A percentile compares a stretch with the other conserved stretches of the same genome.
Conservation (phyloP, 2,797 vertebrate genomes). For the Chloroceryle inda region DNA sequence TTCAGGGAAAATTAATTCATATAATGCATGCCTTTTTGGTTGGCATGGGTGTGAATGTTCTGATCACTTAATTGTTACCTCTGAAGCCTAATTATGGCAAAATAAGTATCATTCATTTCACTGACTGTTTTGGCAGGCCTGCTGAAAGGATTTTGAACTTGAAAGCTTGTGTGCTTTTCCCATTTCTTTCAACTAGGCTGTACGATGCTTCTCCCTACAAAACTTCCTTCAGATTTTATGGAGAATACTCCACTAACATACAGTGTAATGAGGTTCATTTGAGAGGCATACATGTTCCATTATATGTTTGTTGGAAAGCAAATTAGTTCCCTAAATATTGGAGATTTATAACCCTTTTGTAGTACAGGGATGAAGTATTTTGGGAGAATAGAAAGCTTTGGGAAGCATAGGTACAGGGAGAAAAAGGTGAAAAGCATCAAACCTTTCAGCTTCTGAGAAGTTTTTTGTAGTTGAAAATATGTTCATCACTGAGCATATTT, state of each 20-base stretch:
- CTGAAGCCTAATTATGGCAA: conserved; percentile 51
- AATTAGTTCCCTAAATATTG: not conserved
- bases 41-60: conserved; percentile 34
- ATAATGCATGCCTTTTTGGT: conserved; percentile 4
- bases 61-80: conserved; percentile 65
- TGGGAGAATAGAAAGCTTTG: not conserved
- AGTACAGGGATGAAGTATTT: not conserved
- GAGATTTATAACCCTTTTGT: not conserved
- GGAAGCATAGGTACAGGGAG: not conserved
- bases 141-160: conserved; percentile 11
- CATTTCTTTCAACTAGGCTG: not conserved
- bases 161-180: not conserved
- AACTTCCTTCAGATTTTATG: not conserved
- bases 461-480: not conserved
- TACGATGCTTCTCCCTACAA: not conserved
- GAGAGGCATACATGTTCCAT: not conserved
- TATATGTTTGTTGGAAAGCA: not conserved
- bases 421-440: not conserved
- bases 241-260: not conserved
- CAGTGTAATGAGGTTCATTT: not conserved
- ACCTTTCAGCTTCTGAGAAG: not conserved
- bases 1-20: conserved; percentile 46
- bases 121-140: conserved; percentile 26
- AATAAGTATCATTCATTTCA: conserved; percentile 27
- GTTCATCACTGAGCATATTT: not conserved